Conservation (phyloP, 1,140 invertebrate species). For the Panulirus ornatus region DNA sequence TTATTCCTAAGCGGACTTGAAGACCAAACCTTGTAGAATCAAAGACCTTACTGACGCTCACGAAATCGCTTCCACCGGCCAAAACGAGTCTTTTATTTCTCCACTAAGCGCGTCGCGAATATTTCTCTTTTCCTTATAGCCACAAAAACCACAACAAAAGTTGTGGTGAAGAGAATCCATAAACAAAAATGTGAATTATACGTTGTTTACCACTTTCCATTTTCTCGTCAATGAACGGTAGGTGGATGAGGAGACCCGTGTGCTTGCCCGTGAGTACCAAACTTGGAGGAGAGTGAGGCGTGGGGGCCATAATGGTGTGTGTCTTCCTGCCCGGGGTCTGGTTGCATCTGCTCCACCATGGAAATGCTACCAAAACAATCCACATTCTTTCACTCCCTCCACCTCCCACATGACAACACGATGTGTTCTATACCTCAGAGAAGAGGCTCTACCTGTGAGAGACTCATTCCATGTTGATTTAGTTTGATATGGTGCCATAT, state of each 20-base stretch:
- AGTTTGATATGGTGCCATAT: too few relatives aligned
- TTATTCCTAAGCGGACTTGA: neutral
- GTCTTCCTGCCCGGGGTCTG: constrained; percentile 13
- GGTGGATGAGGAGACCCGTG: constrained; percentile 1
- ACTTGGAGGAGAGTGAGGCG: too few relatives aligned
- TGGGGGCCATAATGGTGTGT: neutral
- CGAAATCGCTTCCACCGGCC: neutral
- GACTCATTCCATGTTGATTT: too few relatives aligned
- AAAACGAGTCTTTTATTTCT: neutral
- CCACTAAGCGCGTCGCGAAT: constrained; percentile 36
- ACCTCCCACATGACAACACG: too few relatives aligned
- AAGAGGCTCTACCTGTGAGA: too few relatives aligned
- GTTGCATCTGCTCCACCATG: constrained; percentile 27
- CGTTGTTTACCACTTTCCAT: constrained; percentile 21
- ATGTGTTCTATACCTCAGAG: too few relatives aligned
- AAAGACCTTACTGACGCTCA: neutral
- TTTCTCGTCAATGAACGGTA: constrained; percentile 69
- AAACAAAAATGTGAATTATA: constrained; percentile 72
- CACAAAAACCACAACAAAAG: constrained; percentile 74
- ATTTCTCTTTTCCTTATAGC: constrained; percentile 57
- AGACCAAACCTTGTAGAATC: neutral
- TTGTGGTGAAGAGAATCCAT: constrained; percentile 62
- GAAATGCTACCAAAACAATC: neutral
- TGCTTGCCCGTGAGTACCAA: neutral
- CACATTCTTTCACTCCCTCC: neutral